Evolutionary conservation across 2,888 invertebrate genomes (phyloP).

Genomic region (Ennomos quercinarius): DNA sequence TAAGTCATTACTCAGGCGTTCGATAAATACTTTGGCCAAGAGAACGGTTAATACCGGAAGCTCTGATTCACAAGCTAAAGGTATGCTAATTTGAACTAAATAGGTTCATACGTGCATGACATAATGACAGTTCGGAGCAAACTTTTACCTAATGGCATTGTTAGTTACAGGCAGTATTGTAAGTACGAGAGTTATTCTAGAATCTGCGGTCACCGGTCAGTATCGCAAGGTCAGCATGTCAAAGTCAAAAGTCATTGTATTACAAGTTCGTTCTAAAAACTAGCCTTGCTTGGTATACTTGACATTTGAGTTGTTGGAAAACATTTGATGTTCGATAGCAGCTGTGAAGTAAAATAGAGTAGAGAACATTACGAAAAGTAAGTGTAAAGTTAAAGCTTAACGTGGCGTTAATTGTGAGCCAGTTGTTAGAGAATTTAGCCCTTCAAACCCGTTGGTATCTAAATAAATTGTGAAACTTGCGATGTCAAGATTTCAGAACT

Average conservation of each 20-base stretch:
- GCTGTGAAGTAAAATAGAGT: slow-evolving; percentile 6
- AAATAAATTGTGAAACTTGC: too few relatives aligned
- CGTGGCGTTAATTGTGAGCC: too few relatives aligned
- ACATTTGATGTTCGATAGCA: slow-evolving; percentile 21
- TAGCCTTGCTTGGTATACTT: slow-evolving; percentile 21
- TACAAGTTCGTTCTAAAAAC: slow-evolving; percentile 28
- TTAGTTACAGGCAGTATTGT: slow-evolving; percentile 25
- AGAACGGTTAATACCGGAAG: slow-evolving; percentile 19
- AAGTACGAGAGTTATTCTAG: slow-evolving; percentile 34
- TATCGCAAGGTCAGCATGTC: slow-evolving; percentile 24
- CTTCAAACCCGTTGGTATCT: too few relatives aligned
- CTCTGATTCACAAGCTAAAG: slow-evolving; percentile 1
- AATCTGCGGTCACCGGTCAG: slow-evolving; percentile 42
- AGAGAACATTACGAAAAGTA: background rate
- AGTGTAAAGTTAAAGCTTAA: too few relatives aligned
- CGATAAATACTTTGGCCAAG: slow-evolving; percentile 11
- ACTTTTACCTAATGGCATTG: slow-evolving; percentile 20
- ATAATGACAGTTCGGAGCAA: slow-evolving; percentile 8
- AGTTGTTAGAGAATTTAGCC: too few relatives aligned
- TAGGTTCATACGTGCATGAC: slow-evolving; percentile 23
- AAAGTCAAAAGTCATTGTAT: slow-evolving; percentile 36
- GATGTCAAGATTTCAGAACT: too few relatives aligned
- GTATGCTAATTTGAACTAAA: slow-evolving; percentile 22
- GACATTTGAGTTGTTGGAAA: slow-evolving; percentile 23
- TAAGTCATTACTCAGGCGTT: background rate